Evolutionary conservation across 2,113 vertebrate genomes (phyloP).

Genomic region (Gobiocypris rarus): DNA sequence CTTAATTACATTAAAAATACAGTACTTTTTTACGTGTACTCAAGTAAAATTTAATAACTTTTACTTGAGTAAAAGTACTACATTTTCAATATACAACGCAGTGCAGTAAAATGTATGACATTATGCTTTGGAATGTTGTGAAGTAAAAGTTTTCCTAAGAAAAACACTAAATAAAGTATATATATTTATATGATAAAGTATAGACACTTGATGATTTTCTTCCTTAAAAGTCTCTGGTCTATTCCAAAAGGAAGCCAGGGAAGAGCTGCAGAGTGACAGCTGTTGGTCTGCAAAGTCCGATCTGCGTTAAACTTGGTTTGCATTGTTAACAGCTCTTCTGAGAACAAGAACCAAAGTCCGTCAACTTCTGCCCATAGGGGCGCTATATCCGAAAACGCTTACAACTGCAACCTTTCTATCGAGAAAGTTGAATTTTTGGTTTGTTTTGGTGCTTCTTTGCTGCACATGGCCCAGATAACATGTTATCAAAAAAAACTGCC

Average conservation of each 20-base stretch:
- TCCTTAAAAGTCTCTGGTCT: not conserved
- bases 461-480: not conserved
- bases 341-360: not conserved
- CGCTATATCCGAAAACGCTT: not conserved
- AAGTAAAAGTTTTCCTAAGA: too few species aligned
- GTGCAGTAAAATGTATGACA: too few species aligned
- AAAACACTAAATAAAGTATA: too few species aligned
- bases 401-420: not conserved
- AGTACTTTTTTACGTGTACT: too few species aligned
- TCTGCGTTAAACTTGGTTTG: not conserved
- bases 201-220: too few species aligned
- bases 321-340: not conserved
- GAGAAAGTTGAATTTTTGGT: not conserved
- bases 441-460: constrained; percentile 31
- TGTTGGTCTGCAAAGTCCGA: not conserved
- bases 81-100: too few species aligned
- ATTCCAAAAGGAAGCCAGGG: not conserved
- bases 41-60: too few species aligned
- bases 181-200: too few species aligned
- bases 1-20: too few species aligned
- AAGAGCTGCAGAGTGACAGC: not conserved
- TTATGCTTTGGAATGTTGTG: too few species aligned
- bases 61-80: too few species aligned
- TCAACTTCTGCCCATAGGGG: not conserved
- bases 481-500: not conserved